These are phyloP conservation scores for Lasioglossum marginatum DNA, from an alignment of 2,888 invertebrate species.

Conservation along the genomic window DNA sequence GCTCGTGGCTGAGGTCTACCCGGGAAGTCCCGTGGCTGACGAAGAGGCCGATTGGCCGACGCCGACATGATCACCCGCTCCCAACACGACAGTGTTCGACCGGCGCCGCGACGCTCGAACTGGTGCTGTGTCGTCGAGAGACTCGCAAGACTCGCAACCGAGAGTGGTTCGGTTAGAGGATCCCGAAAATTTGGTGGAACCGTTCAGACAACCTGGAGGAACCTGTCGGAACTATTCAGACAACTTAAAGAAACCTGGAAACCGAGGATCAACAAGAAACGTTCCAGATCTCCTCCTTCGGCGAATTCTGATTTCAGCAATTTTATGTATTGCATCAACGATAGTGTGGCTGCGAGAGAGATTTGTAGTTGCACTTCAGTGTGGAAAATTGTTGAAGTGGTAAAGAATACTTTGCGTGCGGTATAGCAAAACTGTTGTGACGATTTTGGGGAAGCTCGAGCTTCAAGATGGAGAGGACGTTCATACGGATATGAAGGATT, in stretches of 20 bases:
- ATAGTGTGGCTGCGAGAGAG: background rate
- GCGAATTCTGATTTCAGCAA: background rate
- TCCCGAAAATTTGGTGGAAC: too few relatives aligned
- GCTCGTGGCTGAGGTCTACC: constrained; percentile 31
- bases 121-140: constrained; percentile 33
- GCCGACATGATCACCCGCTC: constrained; percentile 27
- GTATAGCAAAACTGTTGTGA: background rate
- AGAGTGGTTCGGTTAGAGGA: too few relatives aligned
- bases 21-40: constrained; percentile 65
- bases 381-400: background rate
- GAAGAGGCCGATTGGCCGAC: constrained; percentile 51
- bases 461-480: background rate
- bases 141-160: constrained; percentile 29
- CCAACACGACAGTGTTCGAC: too few relatives aligned
- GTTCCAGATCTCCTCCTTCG: background rate
- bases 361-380: too few relatives aligned
- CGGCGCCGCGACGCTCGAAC: constrained; percentile 30
- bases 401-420: background rate
- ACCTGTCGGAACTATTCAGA: background rate
- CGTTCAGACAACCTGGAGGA: background rate
- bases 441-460: background rate
- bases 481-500: background rate
- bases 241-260: background rate
- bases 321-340: background rate
- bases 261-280: background rate